phyloP scores from a whole-genome alignment of 2,797 vertebrate species.

The Squalus acanthias region DNA sequence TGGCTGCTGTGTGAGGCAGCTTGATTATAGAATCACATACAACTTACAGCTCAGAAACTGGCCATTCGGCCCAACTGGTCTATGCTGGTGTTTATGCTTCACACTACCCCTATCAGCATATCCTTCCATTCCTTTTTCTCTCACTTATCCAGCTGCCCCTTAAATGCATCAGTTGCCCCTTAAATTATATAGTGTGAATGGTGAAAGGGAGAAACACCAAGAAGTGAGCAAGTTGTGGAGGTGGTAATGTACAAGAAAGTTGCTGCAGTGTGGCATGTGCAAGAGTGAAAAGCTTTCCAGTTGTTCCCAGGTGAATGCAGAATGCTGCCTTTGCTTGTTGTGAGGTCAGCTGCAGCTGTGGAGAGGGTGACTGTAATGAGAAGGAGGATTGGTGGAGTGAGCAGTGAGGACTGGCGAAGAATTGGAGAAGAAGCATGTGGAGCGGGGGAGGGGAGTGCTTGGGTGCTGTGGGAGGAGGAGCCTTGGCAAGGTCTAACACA shows the following conservation, averaged over 20 bases:
- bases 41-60: too few species aligned
- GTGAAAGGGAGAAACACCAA: background rate
- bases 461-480: too few species aligned
- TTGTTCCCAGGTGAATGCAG: background rate
- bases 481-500: background rate
- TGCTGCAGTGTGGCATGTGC: background rate
- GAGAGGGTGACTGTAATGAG: background rate
- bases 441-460: background rate
- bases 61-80: background rate
- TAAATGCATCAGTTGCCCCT: background rate
- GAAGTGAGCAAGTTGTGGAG: background rate
- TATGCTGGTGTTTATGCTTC: background rate
- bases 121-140: background rate
- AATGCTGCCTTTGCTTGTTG: background rate
- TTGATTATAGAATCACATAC: too few species aligned
- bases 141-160: background rate
- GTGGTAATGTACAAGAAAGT: too few species aligned
- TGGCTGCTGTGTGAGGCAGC: too few species aligned
- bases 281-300: background rate
- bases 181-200: background rate
- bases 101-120: background rate
- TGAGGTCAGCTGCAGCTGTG: background rate
- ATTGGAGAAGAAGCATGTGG: background rate
- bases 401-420: background rate
- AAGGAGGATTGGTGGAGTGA: background rate